phyloP scores from a whole-genome alignment of 2,113 vertebrate species.

The Lichenostomus cassidix region DNA sequence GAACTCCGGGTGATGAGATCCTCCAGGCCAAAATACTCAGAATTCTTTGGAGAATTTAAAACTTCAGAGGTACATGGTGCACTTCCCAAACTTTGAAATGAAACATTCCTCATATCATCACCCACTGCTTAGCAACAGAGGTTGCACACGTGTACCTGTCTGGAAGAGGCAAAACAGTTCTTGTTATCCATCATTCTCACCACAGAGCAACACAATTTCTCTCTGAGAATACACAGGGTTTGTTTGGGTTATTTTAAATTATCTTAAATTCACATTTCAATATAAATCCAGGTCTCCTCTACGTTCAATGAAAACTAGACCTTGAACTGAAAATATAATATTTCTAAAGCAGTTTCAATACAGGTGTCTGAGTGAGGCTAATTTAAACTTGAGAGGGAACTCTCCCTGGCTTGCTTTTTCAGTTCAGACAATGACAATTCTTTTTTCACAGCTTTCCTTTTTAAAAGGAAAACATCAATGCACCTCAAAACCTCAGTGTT shows the following conservation, averaged over 20 bases:
- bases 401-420: neutral
- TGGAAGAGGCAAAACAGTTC: neutral
- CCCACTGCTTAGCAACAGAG: neutral
- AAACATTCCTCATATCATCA: neutral
- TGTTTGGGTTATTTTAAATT: neutral
- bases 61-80: neutral
- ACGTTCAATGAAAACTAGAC: neutral
- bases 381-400: neutral
- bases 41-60: neutral
- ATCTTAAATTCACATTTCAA: neutral
- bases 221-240: neutral
- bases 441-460: neutral
- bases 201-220: neutral
- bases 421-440: neutral
- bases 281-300: neutral
- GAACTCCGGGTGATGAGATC: neutral
- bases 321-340: neutral
- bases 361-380: neutral
- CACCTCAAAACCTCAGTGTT: neutral
- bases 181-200: neutral
- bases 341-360: neutral
- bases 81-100: neutral
- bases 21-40: neutral
- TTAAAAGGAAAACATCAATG: neutral
- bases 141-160: accelerated